Base-by-base conservation (phyloP, 2,113 vertebrate genomes). In the Reinhardtius hippoglossoides region DNA sequence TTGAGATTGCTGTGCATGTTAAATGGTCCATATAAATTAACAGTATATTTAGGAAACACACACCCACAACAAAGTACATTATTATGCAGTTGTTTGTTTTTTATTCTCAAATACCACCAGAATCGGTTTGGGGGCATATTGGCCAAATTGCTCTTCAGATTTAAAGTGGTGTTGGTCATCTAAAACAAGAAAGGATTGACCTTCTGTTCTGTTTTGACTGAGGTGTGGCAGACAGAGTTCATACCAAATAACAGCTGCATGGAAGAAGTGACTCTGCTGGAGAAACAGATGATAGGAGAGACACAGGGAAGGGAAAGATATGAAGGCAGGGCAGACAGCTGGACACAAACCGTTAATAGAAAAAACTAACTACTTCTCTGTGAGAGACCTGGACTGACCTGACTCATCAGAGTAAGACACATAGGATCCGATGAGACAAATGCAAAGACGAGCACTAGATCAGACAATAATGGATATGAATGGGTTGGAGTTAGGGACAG, bases 211-310 rank as follows among this genome's bases (percentile, higher is more conserved):
- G 71, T 82, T 85, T 70, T 80, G 80, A 82, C 76, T 66, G 76
- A 87, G 80, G 88, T 85, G 87, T 82, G 88, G 80, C 82, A 67
- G 73, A 74, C 60, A 37, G 44, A 37, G 62, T 80, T 88, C 78
- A 86, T 84, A 85, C 81, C 84, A 79, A 71, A 76, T 37, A 88
- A 87, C 88, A 90, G 89, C 88, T 88, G 85, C 6, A 9, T 63
- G 83, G 83, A 85, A 87, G 85, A 83, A 90, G 56, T 86, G 75
- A 86, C 78, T 85, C 67, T 62, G 66, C 76, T 66, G 59, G 54
- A 86, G 84, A 68, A 62, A 75, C 80, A 73, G 81, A 80, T 64
- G 68, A 84, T 58, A 50, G 80, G 74, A 83, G 70, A 74, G 27
- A 27, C 18, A 15, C 13, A 10, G 37, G 44, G 62, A 73, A 55